Percentiles rank a stretch among this genome's conserved stretches.
Conservation (phyloP, 1,140 invertebrate species). For the Colletes latitarsis region DNA sequence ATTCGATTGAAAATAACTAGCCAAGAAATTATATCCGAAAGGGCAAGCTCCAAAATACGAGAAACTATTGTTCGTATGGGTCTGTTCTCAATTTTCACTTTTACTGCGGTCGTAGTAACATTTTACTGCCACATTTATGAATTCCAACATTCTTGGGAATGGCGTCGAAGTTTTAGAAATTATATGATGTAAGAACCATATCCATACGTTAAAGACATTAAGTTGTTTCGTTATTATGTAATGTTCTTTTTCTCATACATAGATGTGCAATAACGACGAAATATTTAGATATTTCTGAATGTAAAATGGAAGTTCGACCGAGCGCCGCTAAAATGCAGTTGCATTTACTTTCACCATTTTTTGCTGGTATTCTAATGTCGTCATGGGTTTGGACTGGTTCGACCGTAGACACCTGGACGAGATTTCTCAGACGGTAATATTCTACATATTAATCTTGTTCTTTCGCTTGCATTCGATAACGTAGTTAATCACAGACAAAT, state of each 20-base stretch:
- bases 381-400: conserved; percentile 95
- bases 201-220: neutral
- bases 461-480: neutral
- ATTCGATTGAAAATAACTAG: conserved; percentile 90
- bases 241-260: conserved; percentile 11
- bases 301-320: conserved; percentile 86
- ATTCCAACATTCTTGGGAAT: conserved; percentile 87
- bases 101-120: conserved; percentile 89
- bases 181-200: conserved; percentile 89
- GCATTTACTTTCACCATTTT: conserved; percentile 91
- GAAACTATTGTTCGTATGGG: conserved; percentile 91
- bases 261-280: conserved; percentile 77
- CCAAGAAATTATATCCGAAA: conserved; percentile 90
- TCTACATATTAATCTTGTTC: neutral
- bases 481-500: too few relatives aligned
- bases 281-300: conserved; percentile 80
- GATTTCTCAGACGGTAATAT: conserved; percentile 89
- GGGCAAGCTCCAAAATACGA: conserved; percentile 90
- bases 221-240: neutral
- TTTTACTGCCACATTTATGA: conserved; percentile 92
- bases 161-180: conserved; percentile 88
- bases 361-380: conserved; percentile 92
- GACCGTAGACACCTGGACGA: conserved; percentile 90
- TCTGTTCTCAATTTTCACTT: conserved; percentile 87
- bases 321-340: conserved; percentile 91